Conservation (phyloP, 2,888 invertebrate species). For the Schrankia costaestrigalis region DNA sequence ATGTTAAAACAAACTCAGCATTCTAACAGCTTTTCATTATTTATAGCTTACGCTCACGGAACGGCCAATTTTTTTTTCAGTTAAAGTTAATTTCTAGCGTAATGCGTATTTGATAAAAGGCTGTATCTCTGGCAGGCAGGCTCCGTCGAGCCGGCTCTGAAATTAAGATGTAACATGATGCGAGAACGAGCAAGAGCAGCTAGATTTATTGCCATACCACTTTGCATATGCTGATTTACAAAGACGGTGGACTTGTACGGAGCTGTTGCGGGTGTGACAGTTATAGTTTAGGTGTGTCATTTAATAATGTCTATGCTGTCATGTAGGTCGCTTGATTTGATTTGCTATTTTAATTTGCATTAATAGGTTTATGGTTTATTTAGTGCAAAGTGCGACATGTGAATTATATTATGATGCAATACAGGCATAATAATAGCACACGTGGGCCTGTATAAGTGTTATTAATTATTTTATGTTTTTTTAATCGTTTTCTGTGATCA, state of each 20-base stretch:
- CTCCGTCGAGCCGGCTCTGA: constrained; percentile 78
- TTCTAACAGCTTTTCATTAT: constrained; percentile 74
- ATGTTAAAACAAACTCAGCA: constrained; percentile 73
- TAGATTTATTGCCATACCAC: constrained; percentile 82
- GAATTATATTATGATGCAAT: too few relatives aligned
- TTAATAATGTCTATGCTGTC: constrained; percentile 7
- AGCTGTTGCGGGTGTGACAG: constrained; percentile 48
- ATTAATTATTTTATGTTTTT: too few relatives aligned
- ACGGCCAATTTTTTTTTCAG: constrained; percentile 60
- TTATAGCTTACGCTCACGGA: constrained; percentile 71
- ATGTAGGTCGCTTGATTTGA: constrained; percentile 1
- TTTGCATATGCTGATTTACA: constrained; percentile 83
- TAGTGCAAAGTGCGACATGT: too few relatives aligned
- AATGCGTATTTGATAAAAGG: constrained; percentile 80
- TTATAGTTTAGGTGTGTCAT: constrained; percentile 35
- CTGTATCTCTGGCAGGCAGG: constrained; percentile 76
- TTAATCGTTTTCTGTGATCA: too few relatives aligned
- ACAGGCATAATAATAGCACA: too few relatives aligned
- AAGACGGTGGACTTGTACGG: constrained; percentile 59
- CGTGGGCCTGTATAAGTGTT: too few relatives aligned
- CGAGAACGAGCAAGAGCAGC: constrained; percentile 81
- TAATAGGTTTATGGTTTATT: too few relatives aligned
- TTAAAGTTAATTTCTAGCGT: constrained; percentile 76
- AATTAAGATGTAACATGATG: constrained; percentile 83
- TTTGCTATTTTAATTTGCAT: too few relatives aligned